phyloP scores from a whole-genome alignment of 2,797 vertebrate genomes.

The Micromesistius poutassou region DNA sequence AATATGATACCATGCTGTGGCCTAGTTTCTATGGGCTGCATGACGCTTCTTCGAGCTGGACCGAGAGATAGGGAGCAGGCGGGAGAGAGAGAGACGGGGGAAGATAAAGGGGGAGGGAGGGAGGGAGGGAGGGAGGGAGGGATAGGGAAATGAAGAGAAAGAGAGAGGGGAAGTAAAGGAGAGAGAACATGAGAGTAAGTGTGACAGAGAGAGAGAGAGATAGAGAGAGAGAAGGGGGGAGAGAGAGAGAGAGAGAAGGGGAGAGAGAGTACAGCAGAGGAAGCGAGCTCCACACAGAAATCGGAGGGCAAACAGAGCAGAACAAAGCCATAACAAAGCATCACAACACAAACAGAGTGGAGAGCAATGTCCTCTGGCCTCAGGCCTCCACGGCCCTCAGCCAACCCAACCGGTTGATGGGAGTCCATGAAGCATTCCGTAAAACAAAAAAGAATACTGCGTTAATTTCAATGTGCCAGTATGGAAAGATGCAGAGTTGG shows the following conservation, averaged over 20 bases:
- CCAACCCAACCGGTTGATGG: constrained; percentile 57
- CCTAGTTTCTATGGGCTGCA: constrained; percentile 58
- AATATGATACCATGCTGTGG: constrained; percentile 62
- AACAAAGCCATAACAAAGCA: constrained; percentile 63
- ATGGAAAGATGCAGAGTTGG: constrained; percentile 34
- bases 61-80: constrained; percentile 9
- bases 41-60: constrained; percentile 49
- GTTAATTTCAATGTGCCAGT: constrained; percentile 35
- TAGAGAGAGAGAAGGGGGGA: too few species aligned
- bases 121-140: constrained; percentile 5
- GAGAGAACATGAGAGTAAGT: constrained; percentile 10
- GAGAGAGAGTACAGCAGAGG: constrained; percentile 7
- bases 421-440: constrained; percentile 46
- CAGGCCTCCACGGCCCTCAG: constrained; percentile 50
- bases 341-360: constrained; percentile 59
- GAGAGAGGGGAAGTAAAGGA: neutral
- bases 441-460: constrained; percentile 43
- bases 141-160: constrained; percentile 4
- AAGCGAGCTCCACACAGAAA: constrained; percentile 21
- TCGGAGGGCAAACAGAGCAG: constrained; percentile 57
- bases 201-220: constrained; percentile 13
- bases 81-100: constrained; percentile 7
- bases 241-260: constrained; percentile 9
- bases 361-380: constrained; percentile 55
- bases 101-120: constrained; percentile 11